These are phyloP conservation scores for Agriotes lineatus DNA, from an alignment of 2,888 invertebrate genomes.

Conservation along the genomic window DNA sequence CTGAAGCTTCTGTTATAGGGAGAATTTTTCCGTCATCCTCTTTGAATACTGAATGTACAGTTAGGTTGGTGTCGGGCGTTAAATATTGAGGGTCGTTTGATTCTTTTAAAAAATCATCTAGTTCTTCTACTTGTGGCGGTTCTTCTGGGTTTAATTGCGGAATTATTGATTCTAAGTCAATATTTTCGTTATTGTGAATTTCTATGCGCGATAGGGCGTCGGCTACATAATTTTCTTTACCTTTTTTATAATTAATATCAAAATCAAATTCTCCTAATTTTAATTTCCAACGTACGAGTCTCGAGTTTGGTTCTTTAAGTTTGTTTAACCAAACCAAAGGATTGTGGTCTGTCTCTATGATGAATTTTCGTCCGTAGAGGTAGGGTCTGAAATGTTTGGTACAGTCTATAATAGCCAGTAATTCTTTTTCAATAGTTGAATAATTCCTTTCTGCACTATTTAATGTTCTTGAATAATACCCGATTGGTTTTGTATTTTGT, in stretches of 20 bases:
- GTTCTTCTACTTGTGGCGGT: neutral
- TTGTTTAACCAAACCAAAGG: slow-evolving; percentile 33
- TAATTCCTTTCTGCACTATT: slow-evolving; percentile 34
- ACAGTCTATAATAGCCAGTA: slow-evolving; percentile 25
- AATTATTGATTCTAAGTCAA: neutral
- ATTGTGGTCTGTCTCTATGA: slow-evolving; percentile 35
- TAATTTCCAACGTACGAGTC: slow-evolving; percentile 30
- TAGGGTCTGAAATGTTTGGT: slow-evolving; percentile 36
- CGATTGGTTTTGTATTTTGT: slow-evolving; percentile 23
- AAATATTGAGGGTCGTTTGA: neutral
- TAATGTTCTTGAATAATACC: slow-evolving; percentile 31
- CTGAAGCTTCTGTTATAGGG: neutral
- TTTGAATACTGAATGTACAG: neutral
- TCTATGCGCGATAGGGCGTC: slow-evolving; percentile 48
- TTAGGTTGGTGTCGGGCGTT: neutral
- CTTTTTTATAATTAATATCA: slow-evolving; percentile 27
- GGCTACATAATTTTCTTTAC: slow-evolving; percentile 42
- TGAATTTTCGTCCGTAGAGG: slow-evolving; percentile 27
- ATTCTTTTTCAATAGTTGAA: slow-evolving; percentile 25
- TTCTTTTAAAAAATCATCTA: neutral
- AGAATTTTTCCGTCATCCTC: slow-evolving; percentile 8
- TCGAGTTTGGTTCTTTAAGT: slow-evolving; percentile 35
- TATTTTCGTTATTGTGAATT: slow-evolving; percentile 2
- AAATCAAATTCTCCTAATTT: slow-evolving; percentile 35
- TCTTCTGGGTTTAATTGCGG: slow-evolving; percentile 6